Evolutionary conservation across 2,113 vertebrate species (phyloP).

Genomic region (Cyphomyrus discorhynchus): DNA sequence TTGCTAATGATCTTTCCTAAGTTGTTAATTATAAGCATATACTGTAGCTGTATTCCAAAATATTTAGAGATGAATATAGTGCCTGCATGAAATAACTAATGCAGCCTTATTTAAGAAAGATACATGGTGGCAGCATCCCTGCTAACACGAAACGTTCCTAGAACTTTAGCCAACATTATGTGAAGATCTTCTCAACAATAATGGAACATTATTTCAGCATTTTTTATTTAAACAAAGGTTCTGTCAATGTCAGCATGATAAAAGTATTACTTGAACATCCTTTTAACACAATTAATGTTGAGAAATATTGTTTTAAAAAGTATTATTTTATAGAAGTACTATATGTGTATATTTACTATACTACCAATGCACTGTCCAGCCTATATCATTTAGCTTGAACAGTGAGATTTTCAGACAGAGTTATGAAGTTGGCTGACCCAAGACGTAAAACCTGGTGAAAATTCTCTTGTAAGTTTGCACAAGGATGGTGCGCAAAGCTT

Average conservation of each 20-base stretch:
- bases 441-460: not conserved
- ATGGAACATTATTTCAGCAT: not conserved
- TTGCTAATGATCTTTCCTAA: not conserved
- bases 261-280: not conserved
- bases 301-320: not conserved
- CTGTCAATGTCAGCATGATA: not conserved
- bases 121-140: not conserved
- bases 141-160: not conserved
- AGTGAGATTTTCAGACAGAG: not conserved
- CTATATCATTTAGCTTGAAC: not conserved
- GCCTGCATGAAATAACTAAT: not conserved
- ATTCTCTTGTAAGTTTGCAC: not conserved
- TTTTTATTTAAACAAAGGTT: not conserved
- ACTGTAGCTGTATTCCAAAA: not conserved
- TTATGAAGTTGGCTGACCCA: not conserved
- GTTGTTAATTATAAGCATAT: not conserved
- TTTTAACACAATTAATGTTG: not conserved
- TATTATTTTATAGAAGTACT: not conserved
- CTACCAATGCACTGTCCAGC: not conserved
- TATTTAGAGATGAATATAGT: not conserved
- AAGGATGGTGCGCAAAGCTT: not conserved
- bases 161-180: not conserved
- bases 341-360: not conserved
- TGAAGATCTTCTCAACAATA: not conserved
- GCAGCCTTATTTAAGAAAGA: not conserved